Percentiles rank a stretch among this genome's conserved stretches.
phyloP scores from a whole-genome alignment of 35 echinoderm and acorn worm genomes.

The Eucidaris tribuloides region DNA sequence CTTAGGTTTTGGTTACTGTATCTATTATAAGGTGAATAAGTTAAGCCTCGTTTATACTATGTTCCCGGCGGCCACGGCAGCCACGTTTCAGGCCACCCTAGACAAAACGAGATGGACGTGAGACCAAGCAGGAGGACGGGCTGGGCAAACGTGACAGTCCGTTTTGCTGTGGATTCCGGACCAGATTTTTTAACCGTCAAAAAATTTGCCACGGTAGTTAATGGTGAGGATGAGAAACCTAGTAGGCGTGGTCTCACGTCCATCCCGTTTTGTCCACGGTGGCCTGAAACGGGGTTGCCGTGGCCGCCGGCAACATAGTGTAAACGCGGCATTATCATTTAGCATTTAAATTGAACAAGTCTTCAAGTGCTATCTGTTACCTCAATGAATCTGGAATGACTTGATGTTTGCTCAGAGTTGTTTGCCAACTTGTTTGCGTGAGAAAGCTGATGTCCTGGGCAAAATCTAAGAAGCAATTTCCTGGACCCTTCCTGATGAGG shows the following conservation, averaged over 20 bases:
- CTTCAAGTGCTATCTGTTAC: constrained; percentile 17
- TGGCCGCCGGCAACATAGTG: not conserved
- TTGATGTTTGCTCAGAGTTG: not conserved
- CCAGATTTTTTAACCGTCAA: no score
- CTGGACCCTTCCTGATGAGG: constrained; percentile 79
- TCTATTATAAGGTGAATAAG: no score
- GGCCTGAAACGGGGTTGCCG: no score
- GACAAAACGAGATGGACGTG: not conserved
- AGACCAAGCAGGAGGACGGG: no score
- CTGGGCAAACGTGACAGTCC: no score
- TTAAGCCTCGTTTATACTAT: constrained; percentile 16
- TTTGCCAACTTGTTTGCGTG: constrained; percentile 12
- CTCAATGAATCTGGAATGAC: constrained; percentile 60
- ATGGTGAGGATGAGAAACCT: no score
- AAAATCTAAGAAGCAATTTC: constrained; percentile 86
- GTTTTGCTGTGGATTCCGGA: no score
- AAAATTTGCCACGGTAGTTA: no score
- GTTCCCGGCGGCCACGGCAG: constrained; percentile 22
- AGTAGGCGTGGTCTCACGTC: no score
- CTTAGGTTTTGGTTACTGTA: no score
- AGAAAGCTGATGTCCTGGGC: constrained; percentile 86
- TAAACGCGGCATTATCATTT: no score
- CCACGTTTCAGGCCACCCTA: constrained; percentile 1
- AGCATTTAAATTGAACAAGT: not conserved
- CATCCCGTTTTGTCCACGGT: no score